Evolutionary conservation across 2,888 invertebrate species (phyloP).

Genomic region (Nezara viridula): DNA sequence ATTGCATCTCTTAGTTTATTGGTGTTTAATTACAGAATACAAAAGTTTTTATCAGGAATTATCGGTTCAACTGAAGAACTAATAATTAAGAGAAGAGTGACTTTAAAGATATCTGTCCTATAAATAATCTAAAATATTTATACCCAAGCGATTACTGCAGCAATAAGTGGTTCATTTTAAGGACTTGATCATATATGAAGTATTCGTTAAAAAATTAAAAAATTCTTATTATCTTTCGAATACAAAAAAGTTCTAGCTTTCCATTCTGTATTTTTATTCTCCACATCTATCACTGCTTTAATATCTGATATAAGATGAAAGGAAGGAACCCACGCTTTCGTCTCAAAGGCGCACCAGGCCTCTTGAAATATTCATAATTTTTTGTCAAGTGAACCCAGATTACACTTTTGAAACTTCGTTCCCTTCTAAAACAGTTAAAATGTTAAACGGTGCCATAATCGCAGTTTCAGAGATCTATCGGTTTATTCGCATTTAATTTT

Average conservation of each 20-base stretch:
- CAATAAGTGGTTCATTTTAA: too few relatives aligned
- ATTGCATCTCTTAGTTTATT: too few relatives aligned
- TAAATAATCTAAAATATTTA: too few relatives aligned
- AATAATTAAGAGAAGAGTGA: too few relatives aligned
- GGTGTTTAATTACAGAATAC: too few relatives aligned
- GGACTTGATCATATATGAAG: too few relatives aligned
- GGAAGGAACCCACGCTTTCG: background rate
- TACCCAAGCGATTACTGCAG: too few relatives aligned
- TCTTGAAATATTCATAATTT: constrained; percentile 22
- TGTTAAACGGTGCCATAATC: background rate
- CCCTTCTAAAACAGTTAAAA: background rate
- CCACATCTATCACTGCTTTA: background rate
- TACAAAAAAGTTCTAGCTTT: background rate
- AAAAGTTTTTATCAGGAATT: too few relatives aligned
- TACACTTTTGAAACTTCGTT: background rate
- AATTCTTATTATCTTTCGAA: too few relatives aligned
- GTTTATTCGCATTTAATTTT: background rate
- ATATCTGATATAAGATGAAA: background rate
- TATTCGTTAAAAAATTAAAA: too few relatives aligned
- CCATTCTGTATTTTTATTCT: background rate
- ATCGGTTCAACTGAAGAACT: too few relatives aligned
- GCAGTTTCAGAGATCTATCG: background rate
- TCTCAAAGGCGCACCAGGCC: background rate
- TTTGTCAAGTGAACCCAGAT: background rate
- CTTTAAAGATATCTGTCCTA: too few relatives aligned